These are phyloP conservation scores for Lepus timidus DNA, from an alignment of 2,113 vertebrate genomes.

Conservation along the genomic window DNA sequence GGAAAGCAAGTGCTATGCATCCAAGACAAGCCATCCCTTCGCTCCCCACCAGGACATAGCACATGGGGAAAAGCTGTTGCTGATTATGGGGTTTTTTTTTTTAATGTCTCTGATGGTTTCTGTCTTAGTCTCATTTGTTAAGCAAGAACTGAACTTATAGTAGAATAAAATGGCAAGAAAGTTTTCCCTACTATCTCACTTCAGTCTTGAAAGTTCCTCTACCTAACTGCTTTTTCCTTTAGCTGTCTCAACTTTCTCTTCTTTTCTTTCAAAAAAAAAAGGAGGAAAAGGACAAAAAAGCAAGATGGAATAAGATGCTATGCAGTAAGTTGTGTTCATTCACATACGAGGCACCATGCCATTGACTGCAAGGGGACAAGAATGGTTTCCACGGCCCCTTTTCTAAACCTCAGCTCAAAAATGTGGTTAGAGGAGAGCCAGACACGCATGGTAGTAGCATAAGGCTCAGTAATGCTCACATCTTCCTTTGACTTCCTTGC, in stretches of 20 bases:
- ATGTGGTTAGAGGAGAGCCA: accelerated
- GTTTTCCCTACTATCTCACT: accelerated
- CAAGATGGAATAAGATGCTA: accelerated
- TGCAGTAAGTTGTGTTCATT: accelerated
- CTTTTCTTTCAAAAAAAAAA: no score
- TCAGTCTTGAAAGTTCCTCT: background rate
- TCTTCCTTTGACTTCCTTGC: no score
- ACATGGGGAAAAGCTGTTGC: background rate
- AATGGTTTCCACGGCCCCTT: accelerated
- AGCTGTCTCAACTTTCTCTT: background rate
- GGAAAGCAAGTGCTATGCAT: background rate
- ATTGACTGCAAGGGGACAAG: background rate
- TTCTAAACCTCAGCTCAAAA: no score
- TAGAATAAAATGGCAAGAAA: background rate
- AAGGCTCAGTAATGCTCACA: accelerated
- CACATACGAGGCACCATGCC: accelerated
- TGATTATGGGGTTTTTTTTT: accelerated
- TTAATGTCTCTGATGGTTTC: background rate
- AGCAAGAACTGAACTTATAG: no score
- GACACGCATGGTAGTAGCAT: accelerated
- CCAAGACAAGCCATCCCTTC: background rate
- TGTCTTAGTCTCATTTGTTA: background rate
- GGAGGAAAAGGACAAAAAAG: no score
- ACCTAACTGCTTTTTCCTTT: background rate
- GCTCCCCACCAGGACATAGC: background rate